Evolutionary conservation across 2,888 invertebrate species (phyloP).

Genomic region (Cacoxenus indagator): DNA sequence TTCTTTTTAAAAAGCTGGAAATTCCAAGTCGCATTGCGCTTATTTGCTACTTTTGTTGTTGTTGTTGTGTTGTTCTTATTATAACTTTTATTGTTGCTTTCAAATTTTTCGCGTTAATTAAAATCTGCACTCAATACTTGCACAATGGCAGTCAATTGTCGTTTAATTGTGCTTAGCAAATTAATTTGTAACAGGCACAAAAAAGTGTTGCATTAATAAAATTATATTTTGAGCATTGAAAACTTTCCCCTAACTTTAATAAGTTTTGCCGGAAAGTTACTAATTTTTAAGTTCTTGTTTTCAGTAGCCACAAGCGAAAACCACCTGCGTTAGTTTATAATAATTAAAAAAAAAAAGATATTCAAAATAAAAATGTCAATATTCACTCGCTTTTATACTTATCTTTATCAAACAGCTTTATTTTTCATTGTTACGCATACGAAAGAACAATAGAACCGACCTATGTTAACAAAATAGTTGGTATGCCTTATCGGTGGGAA

Average conservation of each 20-base stretch:
- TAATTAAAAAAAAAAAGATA: no score
- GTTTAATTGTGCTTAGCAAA: no score
- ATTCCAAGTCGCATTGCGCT: slow-evolving; percentile 40
- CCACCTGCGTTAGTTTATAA: no score
- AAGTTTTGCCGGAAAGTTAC: not conserved
- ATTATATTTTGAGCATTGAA: not conserved
- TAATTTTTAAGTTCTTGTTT: no score
- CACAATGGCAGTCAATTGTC: not conserved
- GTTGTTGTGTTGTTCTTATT: slow-evolving; percentile 7
- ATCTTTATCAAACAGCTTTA: slow-evolving; percentile 17
- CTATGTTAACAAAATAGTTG: slow-evolving; percentile 3
- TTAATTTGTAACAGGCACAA: not conserved
- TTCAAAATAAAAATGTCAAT: no score
- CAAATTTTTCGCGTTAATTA: slow-evolving; percentile 39
- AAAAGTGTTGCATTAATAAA: not conserved
- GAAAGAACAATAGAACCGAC: not conserved
- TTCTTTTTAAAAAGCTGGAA: slow-evolving; percentile 57
- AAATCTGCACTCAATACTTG: slow-evolving; percentile 41
- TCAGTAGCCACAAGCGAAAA: no score
- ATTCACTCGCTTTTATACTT: no score
- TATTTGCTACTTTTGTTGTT: slow-evolving; percentile 25
- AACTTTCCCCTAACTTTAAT: not conserved
- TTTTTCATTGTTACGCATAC: not conserved
- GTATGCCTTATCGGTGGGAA: no score
- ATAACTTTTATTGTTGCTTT: not conserved